Base-by-base conservation (phyloP, 1,140 invertebrate genomes). In the Tigriopus japonicus region DNA sequence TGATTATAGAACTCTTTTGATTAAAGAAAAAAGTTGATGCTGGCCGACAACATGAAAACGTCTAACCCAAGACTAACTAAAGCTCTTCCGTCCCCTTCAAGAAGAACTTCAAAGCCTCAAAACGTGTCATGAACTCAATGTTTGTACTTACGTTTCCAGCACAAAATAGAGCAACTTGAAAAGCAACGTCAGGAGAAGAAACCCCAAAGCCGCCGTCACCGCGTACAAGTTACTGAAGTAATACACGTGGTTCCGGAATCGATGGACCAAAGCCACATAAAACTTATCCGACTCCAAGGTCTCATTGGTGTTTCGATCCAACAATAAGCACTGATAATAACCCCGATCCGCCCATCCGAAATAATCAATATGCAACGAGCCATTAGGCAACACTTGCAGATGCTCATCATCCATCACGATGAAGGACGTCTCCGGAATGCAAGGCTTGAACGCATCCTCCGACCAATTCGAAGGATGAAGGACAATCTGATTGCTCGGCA, bases 241-340 rank as follows among this genome's bases (percentile, higher is more conserved):
- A 70, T 88, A 84, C 23, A 91, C 82, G 59, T 82, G 79, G 65
- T 81, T 80, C 72, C 87, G 81, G 58, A 68, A 3, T 64, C 60
- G n/a, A 66, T 60, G 14, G 69, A 68, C 13, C 78, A 71, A 69
- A 88, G 91, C 40, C 82, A 81, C 53, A 84, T 76, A 12, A 85
- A 80, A 73, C 91, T 93, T 60, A 81, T 17, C 12, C 1, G 15
- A 21, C 28, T 43, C 13, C 17, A 1, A 15, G 10, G 23, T 17
- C 14, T 51, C 21, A 15, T n/a, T 21, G 24, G 13, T 21, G 9
- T 35, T 35, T 3, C 28, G 28, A 60, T 60, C 42, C 13, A 23
- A 80, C 14, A 86, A 87, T 66, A 82, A 81, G 69, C 91, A 95
- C 42, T 81, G 79, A 72, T 93, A 96, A 42, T 80, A 73, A n/a